Evolutionary conservation across 2,797 vertebrate species (phyloP).

Genomic region (Siniperca undulata): DNA sequence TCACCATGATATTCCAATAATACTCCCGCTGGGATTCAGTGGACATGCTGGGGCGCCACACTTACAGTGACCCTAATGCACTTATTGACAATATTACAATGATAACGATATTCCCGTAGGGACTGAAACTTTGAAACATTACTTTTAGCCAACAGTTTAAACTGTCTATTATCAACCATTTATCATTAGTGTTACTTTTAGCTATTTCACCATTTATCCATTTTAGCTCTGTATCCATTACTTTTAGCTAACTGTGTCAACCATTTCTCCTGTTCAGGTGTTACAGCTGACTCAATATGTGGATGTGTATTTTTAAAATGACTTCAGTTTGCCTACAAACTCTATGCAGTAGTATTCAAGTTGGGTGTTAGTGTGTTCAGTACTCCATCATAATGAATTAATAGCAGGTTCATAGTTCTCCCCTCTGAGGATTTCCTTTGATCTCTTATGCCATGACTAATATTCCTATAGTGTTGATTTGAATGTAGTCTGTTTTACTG

Average conservation of each 20-base stretch:
- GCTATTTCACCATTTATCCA: neutral
- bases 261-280: neutral
- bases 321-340: neutral
- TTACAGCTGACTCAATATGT: neutral
- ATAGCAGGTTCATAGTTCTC: neutral
- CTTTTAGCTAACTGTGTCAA: neutral
- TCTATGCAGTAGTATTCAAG: neutral
- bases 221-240: neutral
- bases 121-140: neutral
- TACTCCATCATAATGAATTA: neutral
- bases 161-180: neutral
- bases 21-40: neutral
- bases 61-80: slow-evolving; percentile 19
- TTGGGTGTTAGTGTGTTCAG: neutral
- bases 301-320: neutral
- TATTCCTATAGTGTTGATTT: neutral
- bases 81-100: slow-evolving; percentile 4
- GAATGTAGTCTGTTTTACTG: neutral
- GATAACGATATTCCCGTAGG: neutral
- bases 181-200: neutral
- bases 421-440: neutral
- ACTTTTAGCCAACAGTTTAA: neutral
- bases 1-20: neutral
- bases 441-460: neutral
- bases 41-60: slow-evolving; percentile 12